Evolutionary conservation across 2,888 invertebrate species (phyloP), one percentile per base, ranked within the genome.

Genomic region (Escarpia spicata): DNA sequence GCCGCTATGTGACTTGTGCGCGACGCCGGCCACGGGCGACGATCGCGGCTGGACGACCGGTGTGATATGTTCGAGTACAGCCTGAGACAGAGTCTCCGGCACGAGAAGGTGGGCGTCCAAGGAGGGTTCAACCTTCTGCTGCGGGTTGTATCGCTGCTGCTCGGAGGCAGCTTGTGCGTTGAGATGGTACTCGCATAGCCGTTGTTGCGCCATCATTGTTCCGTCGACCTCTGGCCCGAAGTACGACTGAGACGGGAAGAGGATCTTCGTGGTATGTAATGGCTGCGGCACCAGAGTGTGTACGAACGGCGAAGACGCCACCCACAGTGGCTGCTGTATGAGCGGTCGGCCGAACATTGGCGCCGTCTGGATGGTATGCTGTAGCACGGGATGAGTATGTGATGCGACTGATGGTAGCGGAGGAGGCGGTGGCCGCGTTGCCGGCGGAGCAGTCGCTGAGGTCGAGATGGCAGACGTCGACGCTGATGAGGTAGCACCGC

Each of bases 311-410:
- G 75, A 75, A 19, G 75, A 75, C 75, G 75, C 75, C 75, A 75
- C 75, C 75, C 75, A 75, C 75, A 75, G n/a, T n/a, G 75, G 75
- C 75, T 75, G 75, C 75, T 75, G 75, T 75, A 75, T 75, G 75
- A 75, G 75, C 75, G 75, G 75, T 0, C 75, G 75, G 75, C 75
- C 75, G 75, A 75, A 75, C 75, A 75, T 75, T 75, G 75, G 75
- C 75, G 75, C 75, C 75, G 75, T 75, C 75, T 75, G 75, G 19
- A 75, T 75, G 19, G 75, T 75, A 75, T 75, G 75, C 75, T 75
- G 75, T 75, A 75, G 26, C 3, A 75, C 75, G 75, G 75, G 75
- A 26, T 75, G 75, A 75, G 75, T 75, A 6, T 75, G 75, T 75
- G 75, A 75, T 3, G 75, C 19, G 75, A 75, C 75, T 75, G 75